Evolutionary conservation across 1,140 invertebrate species (phyloP).

Genomic region (Bombus confusus): DNA sequence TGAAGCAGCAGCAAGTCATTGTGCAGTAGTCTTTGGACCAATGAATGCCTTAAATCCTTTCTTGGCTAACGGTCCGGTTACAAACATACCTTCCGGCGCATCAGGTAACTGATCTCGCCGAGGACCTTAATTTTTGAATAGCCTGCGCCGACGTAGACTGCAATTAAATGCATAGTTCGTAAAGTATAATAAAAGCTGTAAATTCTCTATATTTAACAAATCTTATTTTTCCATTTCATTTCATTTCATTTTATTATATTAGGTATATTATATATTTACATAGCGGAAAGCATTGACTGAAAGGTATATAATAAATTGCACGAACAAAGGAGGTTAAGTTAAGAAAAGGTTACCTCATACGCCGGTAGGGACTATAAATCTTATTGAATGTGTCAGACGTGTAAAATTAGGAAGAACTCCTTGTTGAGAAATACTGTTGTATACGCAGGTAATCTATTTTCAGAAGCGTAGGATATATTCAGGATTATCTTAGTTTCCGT

Average conservation of each 20-base stretch:
- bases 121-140: conserved; percentile 5
- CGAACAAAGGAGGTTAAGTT: neutral
- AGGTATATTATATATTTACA: neutral
- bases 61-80: neutral
- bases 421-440: neutral
- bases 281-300: neutral
- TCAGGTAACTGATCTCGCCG: neutral
- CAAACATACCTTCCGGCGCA: conserved; percentile 2
- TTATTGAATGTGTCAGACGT: neutral
- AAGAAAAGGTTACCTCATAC: neutral
- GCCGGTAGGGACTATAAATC: neutral
- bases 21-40: neutral
- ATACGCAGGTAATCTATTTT: neutral
- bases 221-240: neutral
- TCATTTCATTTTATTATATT: neutral
- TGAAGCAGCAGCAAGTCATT: too few species aligned
- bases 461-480: neutral
- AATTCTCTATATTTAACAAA: neutral
- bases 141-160: neutral
- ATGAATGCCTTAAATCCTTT: conserved; percentile 9
- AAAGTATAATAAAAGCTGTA: neutral
- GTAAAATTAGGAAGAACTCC: neutral
- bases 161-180: neutral
- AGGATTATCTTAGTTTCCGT: neutral
- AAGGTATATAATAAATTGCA: neutral